phyloP scores from a whole-genome alignment of 2,797 vertebrate genomes.

The Diplodus sargus region DNA sequence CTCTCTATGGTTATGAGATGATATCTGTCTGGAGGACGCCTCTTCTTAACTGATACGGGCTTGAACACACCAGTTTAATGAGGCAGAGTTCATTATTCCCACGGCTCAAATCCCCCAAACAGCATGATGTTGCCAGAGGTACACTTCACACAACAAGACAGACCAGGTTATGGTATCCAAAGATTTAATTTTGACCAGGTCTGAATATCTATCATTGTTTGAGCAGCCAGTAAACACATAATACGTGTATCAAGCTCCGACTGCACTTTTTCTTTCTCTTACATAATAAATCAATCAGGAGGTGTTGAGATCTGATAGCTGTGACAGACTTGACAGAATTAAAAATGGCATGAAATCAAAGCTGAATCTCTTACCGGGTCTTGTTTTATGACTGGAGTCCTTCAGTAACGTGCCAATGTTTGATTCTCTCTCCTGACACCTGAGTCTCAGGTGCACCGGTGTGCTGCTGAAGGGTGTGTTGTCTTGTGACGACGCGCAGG shows the following conservation, averaged over 20 bases:
- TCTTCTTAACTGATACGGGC: neutral
- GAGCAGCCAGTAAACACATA: no score
- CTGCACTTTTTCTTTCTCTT: neutral
- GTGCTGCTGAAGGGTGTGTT: conserved; percentile 52
- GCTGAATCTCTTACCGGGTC: conserved; percentile 60
- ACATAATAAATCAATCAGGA: neutral
- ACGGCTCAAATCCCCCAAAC: conserved; percentile 40
- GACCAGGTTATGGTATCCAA: neutral
- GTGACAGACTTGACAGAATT: neutral
- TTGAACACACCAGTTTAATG: conserved; percentile 13
- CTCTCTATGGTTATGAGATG: neutral
- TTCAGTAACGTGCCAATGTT: neutral
- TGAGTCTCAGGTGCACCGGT: conserved; percentile 46
- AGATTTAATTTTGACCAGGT: no score
- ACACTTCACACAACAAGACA: conserved; percentile 11
- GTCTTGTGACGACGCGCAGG: conserved; percentile 25
- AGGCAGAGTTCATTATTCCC: conserved; percentile 32
- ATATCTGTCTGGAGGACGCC: neutral
- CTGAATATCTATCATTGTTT: neutral
- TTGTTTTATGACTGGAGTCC: conserved; percentile 8
- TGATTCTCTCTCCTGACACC: conserved; percentile 40
- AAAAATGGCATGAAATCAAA: conserved; percentile 50
- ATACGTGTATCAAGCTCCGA: neutral
- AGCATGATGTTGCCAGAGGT: conserved; percentile 23
- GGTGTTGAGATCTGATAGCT: neutral